Percentiles rank a stretch among this genome's conserved stretches.
phyloP scores from a whole-genome alignment of 2,888 invertebrate genomes.

The Lasioglossum marginatum region DNA sequence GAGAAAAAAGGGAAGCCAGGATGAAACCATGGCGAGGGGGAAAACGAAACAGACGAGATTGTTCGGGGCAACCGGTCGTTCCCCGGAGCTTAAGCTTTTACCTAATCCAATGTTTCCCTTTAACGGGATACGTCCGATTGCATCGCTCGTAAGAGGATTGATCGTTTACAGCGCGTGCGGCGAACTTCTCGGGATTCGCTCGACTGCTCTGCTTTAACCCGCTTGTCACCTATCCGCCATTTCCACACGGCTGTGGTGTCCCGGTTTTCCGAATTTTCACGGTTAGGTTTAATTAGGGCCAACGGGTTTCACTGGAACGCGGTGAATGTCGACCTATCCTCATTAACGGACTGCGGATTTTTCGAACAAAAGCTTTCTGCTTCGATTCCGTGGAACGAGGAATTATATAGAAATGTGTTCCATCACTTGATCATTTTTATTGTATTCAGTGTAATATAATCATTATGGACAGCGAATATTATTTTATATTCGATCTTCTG shows the following conservation, averaged over 20 bases:
- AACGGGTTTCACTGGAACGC: background rate
- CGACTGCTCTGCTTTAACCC: background rate
- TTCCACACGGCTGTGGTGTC: background rate
- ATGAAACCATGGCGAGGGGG: background rate
- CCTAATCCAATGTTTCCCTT: slow-evolving; percentile 1
- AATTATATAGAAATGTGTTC: too few relatives aligned
- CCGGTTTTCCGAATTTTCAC: background rate
- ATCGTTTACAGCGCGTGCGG: background rate
- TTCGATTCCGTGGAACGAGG: background rate
- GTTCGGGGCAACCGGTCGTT: background rate
- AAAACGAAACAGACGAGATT: slow-evolving; percentile 19
- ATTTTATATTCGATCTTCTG: too few relatives aligned
- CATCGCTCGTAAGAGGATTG: slow-evolving; percentile 13
- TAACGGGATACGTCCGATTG: slow-evolving; percentile 1
- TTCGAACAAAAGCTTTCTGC: background rate
- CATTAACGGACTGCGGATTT: background rate
- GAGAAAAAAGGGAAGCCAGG: background rate
- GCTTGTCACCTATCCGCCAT: background rate
- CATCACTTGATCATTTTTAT: background rate
- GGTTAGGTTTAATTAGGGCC: background rate
- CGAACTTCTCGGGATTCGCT: background rate
- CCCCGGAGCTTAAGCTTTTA: slow-evolving; percentile 2
- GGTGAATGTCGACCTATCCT: background rate
- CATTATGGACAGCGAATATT: too few relatives aligned
- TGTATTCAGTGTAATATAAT: background rate